A percentile compares a stretch with the other conserved stretches of the same genome.
phyloP scores from a whole-genome alignment of 2,797 vertebrate species.

The Ceyx erithaca region DNA sequence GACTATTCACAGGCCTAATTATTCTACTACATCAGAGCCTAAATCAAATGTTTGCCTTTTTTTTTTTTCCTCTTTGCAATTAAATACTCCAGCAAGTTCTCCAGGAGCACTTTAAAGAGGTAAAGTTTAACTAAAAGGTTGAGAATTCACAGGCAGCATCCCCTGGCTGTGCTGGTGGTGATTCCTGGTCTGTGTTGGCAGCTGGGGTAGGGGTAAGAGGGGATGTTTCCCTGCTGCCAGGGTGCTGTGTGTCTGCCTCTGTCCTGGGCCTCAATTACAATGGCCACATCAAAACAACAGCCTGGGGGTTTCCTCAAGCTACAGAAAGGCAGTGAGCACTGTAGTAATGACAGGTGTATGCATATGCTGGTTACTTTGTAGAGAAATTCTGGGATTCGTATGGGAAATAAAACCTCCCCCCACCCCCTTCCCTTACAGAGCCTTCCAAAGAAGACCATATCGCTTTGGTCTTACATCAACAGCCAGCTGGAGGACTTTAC shows the following conservation, averaged over 20 bases:
- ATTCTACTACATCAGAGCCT: background rate
- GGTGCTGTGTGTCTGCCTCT: background rate
- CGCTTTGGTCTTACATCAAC: conserved; percentile 97
- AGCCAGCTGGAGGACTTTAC: conserved; percentile 95
- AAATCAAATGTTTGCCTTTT: background rate
- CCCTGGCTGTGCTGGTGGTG: accelerated
- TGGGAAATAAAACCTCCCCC: conserved; percentile 25
- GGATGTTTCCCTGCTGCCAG: background rate
- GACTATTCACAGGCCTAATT: conserved; percentile 2
- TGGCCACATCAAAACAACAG: background rate
- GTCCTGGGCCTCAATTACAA: background rate
- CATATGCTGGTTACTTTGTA: background rate
- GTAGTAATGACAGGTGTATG: background rate
- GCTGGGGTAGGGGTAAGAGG: background rate
- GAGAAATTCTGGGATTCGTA: background rate
- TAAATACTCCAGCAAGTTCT: background rate
- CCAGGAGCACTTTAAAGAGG: background rate
- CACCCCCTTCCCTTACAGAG: conserved; percentile 78
- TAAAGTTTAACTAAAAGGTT: background rate
- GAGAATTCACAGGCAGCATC: background rate
- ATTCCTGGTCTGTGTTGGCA: background rate
- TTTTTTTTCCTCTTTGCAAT: background rate
- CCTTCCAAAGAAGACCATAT: conserved; percentile 90
- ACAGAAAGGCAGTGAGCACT: background rate
- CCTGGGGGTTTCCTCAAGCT: background rate